These are phyloP conservation scores for Siniperca undulata DNA, from an alignment of 2,797 vertebrate species.

Conservation along the genomic window DNA sequence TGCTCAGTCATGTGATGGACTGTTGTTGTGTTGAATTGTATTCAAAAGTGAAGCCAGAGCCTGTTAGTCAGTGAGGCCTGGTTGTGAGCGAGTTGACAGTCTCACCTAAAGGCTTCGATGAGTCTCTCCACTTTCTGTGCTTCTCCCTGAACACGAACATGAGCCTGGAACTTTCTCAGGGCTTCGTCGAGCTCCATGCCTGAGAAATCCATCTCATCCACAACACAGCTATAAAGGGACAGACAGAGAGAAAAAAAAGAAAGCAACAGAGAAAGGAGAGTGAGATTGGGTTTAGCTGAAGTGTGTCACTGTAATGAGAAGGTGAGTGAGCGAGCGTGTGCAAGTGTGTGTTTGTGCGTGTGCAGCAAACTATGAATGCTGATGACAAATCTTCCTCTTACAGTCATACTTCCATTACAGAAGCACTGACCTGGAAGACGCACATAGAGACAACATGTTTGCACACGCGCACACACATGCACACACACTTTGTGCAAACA, in stretches of 20 bases:
- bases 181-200: constrained; percentile 99
- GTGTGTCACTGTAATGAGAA: constrained; percentile 46
- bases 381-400: constrained; percentile 66
- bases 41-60: constrained; percentile 52
- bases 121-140: constrained; percentile 99
- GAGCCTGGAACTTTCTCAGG: constrained; percentile 98
- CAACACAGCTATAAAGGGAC: constrained; percentile 90
- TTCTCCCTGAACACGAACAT: constrained; percentile 98
- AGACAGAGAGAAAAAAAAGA: constrained; percentile 11
- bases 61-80: constrained; percentile 34
- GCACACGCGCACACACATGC: constrained; percentile 16
- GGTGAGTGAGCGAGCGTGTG: constrained; percentile 28
- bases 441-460: constrained; percentile 60
- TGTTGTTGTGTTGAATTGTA: constrained; percentile 39
- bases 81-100: constrained; percentile 53
- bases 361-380: constrained; percentile 59
- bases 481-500: constrained; percentile 38
- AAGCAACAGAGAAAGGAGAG: constrained; percentile 1
- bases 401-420: constrained; percentile 67
- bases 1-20: constrained; percentile 44
- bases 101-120: constrained; percentile 98
- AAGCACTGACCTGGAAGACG: constrained; percentile 78
- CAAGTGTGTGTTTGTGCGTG: constrained; percentile 20
- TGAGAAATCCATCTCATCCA: constrained; percentile 99
- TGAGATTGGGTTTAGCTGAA: constrained; percentile 18